Evolutionary conservation across 1,140 invertebrate species (phyloP), one percentile per base, ranked within the genome.

Genomic region (Anastatus disparis): DNA sequence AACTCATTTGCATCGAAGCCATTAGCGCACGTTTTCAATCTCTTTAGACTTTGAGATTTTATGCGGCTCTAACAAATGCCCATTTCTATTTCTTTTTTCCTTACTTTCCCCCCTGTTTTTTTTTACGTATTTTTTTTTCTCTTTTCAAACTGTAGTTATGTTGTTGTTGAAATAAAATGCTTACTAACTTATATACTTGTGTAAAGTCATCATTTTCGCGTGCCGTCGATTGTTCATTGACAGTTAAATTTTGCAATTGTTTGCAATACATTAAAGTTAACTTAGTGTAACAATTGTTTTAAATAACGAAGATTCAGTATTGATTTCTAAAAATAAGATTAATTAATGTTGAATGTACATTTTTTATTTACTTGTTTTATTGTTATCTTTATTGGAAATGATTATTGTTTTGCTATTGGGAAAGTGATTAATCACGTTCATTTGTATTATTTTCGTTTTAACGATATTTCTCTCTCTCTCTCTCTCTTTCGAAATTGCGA

Each of bases 21-120:
- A 58, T 65, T 62, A 56, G 52, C 46, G 20, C 38, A 17, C 12
- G 38, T 71, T 64, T 64, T 46, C 59, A 71, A 63, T 70, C 65
- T 68, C 20, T 65, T 53, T 42, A 44, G 48, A 52, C 62, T 48
- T 63, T 52, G 31, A 52, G 22, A 64, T 64, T 64, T 64, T 64
- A 52, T 53, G 26, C 48, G 31, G 9, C 26, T 40, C 24, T 29
- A 35, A 58, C 8, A 50, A 35, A 29, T 59, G 31, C 31, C 56
- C 56, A 26, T 40, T 58, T 58, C 2, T 38, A 22, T 15, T 29
- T 24, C 17, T 24, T 20, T 35, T 55, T 3, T 20, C 17, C 9
- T 8, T 17, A n/a, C 26, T 10, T 2, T 12, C 26, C 20, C n/a
- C 15, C n/a, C 31, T 10, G 17, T 13, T 20, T 17, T 26, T 6